Conservation (phyloP, 2,888 invertebrate species). For the Pheosia gnoma region DNA sequence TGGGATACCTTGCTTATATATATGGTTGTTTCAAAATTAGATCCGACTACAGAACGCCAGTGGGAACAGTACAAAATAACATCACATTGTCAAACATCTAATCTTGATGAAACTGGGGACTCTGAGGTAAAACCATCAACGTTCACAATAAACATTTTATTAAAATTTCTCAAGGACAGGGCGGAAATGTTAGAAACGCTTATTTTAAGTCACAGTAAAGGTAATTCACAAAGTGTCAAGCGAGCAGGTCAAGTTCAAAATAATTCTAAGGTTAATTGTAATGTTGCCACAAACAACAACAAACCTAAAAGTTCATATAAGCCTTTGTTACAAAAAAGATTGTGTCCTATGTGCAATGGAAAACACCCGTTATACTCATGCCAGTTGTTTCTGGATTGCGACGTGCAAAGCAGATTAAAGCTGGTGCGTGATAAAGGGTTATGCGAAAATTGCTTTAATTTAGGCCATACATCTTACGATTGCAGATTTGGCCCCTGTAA, state of each 20-base stretch:
- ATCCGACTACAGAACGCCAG: not conserved
- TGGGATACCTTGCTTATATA: no score
- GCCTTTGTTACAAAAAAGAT: not conserved
- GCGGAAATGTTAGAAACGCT: slow-evolving; percentile 4
- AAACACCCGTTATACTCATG: slow-evolving; percentile 9
- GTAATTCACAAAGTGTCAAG: no score
- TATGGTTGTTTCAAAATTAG: slow-evolving; percentile 2
- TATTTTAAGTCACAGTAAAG: no score
- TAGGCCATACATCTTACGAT: not conserved
- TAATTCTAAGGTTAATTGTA: not conserved
- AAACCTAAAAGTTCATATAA: no score
- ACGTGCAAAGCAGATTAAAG: not conserved
- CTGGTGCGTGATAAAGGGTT: slow-evolving; percentile 8
- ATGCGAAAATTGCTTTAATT: slow-evolving; percentile 17
- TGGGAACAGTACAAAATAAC: slow-evolving; percentile 3
- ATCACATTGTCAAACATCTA: no score
- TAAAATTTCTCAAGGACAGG: not conserved
- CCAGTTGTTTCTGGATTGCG: not conserved
- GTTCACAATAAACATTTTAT: not conserved
- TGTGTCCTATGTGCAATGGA: slow-evolving; percentile 5
- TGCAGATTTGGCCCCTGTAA: slow-evolving; percentile 16
- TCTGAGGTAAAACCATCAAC: not conserved
- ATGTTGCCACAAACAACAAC: not conserved
- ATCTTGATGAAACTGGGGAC: not conserved
- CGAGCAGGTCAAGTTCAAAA: no score